These are phyloP conservation scores for Paramisgurnus dabryanus DNA, from an alignment of 2,113 vertebrate species.

Conservation along the genomic window DNA sequence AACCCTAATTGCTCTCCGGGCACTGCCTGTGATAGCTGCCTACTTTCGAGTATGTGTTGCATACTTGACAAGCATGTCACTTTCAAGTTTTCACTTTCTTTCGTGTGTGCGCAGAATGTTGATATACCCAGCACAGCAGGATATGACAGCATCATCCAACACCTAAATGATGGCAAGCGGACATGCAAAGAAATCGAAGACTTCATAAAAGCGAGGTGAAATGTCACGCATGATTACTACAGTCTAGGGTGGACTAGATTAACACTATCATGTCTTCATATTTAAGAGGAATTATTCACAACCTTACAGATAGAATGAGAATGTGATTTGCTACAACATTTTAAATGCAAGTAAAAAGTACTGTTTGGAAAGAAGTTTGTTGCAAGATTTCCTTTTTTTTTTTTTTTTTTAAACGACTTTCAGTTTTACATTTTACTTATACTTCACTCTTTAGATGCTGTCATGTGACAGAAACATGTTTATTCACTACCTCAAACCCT, in stretches of 20 bases:
- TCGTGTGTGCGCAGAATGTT: constrained; percentile 71
- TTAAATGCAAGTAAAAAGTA: background rate
- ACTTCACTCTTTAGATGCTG: too few relatives aligned
- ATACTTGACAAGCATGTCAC: too few relatives aligned
- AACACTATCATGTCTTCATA: too few relatives aligned
- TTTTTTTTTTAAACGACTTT: background rate
- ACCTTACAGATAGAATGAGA: too few relatives aligned
- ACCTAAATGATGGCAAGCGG: constrained; percentile 87
- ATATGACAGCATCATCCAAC: constrained; percentile 88
- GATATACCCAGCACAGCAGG: constrained; percentile 85
- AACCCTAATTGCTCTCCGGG: too few relatives aligned
- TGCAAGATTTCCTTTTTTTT: constrained; percentile 24
- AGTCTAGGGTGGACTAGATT: too few relatives aligned
- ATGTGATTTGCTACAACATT: background rate
- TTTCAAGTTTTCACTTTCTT: background rate
- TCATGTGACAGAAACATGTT: too few relatives aligned
- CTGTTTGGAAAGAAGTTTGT: background rate
- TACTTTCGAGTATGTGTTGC: too few relatives aligned
- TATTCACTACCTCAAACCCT: too few relatives aligned
- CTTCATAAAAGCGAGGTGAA: constrained; percentile 92
- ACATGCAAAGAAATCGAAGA: constrained; percentile 97
- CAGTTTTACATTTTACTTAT: background rate
- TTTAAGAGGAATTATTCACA: too few relatives aligned
- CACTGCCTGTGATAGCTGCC: too few relatives aligned
- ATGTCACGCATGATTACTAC: background rate